phyloP scores from a whole-genome alignment of 2,888 invertebrate species.

The Baccha elongata region DNA sequence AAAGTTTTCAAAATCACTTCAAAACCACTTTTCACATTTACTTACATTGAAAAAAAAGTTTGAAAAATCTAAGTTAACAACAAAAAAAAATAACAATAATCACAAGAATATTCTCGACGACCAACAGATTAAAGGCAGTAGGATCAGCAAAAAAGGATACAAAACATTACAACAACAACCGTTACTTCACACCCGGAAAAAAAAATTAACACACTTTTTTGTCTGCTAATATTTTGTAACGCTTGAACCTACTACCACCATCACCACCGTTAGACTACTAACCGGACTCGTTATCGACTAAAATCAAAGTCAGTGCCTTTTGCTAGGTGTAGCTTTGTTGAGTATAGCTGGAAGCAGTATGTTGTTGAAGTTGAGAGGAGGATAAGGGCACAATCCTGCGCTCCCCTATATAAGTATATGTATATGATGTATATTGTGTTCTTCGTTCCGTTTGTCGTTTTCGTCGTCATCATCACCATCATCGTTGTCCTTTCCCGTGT shows the following conservation, averaged over 20 bases:
- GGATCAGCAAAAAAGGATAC: constrained; percentile 7
- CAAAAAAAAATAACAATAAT: background rate
- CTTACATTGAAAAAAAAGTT: background rate
- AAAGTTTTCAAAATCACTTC: no score
- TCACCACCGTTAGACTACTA: constrained; percentile 72
- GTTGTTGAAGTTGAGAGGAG: constrained; percentile 25
- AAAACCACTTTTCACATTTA: constrained; percentile 16
- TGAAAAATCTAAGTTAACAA: constrained; percentile 7
- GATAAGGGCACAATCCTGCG: constrained; percentile 36
- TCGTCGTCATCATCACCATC: constrained; percentile 7
- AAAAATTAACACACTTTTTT: constrained; percentile 41
- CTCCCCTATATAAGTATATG: no score
- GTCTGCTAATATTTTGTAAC: constrained; percentile 36
- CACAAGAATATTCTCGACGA: constrained; percentile 36
- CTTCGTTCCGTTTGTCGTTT: background rate
- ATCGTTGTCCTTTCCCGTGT: constrained; percentile 1
- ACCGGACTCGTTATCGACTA: constrained; percentile 73
- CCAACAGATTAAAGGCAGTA: constrained; percentile 13
- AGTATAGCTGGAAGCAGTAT: constrained; percentile 33
- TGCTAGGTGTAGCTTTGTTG: constrained; percentile 57
- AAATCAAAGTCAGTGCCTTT: constrained; percentile 73
- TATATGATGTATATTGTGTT: no score
- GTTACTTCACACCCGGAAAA: constrained; percentile 58
- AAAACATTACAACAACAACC: constrained; percentile 42
- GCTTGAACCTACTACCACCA: constrained; percentile 71